These are phyloP conservation scores for Microcebus lehilahytsara DNA, from an alignment of 2,113 vertebrate genomes.

Conservation along the genomic window DNA sequence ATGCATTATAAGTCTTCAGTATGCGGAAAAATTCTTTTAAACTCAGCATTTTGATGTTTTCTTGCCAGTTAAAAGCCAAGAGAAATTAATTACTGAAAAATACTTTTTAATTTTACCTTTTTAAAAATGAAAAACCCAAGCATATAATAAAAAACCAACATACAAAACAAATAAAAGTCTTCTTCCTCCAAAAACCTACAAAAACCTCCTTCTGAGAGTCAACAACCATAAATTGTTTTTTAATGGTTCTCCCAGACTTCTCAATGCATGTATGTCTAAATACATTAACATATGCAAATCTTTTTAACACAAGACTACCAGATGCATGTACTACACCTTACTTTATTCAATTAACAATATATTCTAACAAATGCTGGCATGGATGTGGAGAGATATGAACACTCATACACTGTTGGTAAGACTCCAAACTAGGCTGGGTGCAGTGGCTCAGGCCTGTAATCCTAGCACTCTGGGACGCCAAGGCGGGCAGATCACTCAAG, in stretches of 20 bases:
- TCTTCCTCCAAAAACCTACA: neutral
- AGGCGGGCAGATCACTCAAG: no score
- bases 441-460: no score
- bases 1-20: neutral
- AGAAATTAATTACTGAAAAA: neutral
- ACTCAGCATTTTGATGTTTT: neutral
- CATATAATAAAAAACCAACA: neutral
- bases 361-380: neutral
- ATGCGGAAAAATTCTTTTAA: neutral
- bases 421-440: no score
- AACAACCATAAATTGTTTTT: neutral
- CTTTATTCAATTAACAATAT: neutral
- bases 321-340: neutral
- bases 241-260: neutral
- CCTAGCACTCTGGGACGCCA: no score
- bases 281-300: neutral
- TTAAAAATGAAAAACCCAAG: neutral
- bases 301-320: neutral
- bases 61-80: neutral
- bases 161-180: neutral
- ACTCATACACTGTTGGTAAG: no score
- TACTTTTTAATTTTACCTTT: neutral
- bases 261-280: neutral
- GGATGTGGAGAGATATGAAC: no score
- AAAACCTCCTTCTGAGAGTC: neutral